Conservation (phyloP, 1,140 invertebrate species). For the Cheumatopsyche charites region DNA sequence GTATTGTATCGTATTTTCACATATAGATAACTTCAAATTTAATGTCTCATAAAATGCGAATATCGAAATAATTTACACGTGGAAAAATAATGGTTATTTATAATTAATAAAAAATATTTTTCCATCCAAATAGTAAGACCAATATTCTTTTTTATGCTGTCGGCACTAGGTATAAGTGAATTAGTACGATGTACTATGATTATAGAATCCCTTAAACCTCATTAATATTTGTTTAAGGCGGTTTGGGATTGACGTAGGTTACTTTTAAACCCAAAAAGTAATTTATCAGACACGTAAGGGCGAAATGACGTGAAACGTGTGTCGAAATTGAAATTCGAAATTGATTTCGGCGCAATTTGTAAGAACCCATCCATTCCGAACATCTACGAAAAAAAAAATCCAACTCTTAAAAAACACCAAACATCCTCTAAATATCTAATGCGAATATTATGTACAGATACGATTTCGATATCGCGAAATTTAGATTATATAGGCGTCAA, state of each 20-base stretch:
- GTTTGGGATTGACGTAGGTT: constrained; percentile 16
- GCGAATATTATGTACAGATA: not conserved
- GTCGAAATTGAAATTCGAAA: constrained; percentile 41
- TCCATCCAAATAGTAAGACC: no score
- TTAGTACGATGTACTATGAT: constrained; percentile 20
- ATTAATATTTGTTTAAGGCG: constrained; percentile 41
- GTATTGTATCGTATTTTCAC: no score
- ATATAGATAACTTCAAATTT: no score
- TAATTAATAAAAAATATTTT: no score
- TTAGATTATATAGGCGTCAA: not conserved
- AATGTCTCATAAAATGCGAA: no score
- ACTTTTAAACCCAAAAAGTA: constrained; percentile 15
- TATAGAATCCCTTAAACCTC: not conserved
- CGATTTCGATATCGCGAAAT: not conserved
- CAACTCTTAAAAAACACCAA: no score
- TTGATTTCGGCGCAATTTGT: constrained; percentile 6
- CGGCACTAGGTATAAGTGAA: constrained; percentile 13
- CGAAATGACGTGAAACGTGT: constrained; percentile 23
- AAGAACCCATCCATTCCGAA: no score
- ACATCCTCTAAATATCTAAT: not conserved
- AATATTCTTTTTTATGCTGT: no score
- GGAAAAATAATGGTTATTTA: no score
- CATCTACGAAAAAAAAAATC: no score
- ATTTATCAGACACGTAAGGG: constrained; percentile 25
- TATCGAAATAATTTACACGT: no score